A percentile compares a stretch with the other conserved stretches of the same genome.
Conservation (phyloP, 2,888 invertebrate species). For the Drosophila eohydei region DNA sequence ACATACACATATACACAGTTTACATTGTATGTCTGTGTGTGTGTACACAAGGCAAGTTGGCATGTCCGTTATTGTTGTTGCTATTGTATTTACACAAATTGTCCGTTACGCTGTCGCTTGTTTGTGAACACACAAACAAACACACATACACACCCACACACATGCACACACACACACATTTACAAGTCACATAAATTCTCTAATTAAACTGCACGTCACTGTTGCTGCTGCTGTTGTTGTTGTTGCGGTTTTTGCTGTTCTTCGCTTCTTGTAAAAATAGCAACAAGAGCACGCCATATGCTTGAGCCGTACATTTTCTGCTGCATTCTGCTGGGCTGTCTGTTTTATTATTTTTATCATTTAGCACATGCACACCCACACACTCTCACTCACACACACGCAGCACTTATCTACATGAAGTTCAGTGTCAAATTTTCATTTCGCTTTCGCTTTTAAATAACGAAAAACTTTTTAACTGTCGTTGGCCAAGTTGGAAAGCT, state of each 20-base stretch:
- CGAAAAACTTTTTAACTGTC: conserved; percentile 1
- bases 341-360: conserved; percentile 14
- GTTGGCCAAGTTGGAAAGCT: conserved; percentile 52
- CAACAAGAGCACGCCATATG: conserved; percentile 60
- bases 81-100: conserved; percentile 40
- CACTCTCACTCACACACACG: conserved; percentile 1
- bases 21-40: conserved; percentile 15
- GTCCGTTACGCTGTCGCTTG: conserved; percentile 36
- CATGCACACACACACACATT: neutral
- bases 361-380: conserved; percentile 9
- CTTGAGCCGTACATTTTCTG: conserved; percentile 41
- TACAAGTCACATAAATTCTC: conserved; percentile 25
- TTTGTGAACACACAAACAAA: conserved; percentile 21
- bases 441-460: conserved; percentile 52
- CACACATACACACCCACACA: conserved; percentile 4
- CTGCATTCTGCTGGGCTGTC: conserved; percentile 46
- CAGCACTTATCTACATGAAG: conserved; percentile 53
- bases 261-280: conserved; percentile 23
- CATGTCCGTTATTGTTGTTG: conserved; percentile 29
- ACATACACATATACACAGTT: conserved; percentile 14
- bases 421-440: conserved; percentile 73
- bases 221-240: conserved; percentile 12
- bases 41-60: conserved; percentile 32
- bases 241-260: conserved; percentile 16
- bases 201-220: conserved; percentile 45